Conservation (phyloP, 1,140 invertebrate genomes). For the Callitettix versicolor region DNA sequence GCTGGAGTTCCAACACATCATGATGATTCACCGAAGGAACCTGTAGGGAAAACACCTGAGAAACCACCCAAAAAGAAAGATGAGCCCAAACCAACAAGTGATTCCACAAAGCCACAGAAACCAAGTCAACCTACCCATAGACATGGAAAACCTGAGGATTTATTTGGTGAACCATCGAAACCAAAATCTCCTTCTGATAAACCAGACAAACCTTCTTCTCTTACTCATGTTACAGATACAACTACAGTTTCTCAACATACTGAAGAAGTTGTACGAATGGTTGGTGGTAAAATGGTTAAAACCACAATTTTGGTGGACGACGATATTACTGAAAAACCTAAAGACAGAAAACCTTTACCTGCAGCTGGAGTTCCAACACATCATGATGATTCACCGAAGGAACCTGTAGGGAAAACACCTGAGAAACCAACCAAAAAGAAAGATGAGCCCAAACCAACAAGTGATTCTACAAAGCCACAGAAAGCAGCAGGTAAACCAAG, state of each 20-base stretch:
- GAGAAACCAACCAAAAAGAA: no score
- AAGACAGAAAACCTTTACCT: neutral
- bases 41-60: no score
- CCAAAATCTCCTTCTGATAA: neutral
- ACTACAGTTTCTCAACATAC: neutral
- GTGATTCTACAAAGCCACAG: neutral
- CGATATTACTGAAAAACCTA: no score
- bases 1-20: neutral
- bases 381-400: neutral
- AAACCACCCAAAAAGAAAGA: no score
- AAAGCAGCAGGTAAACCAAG: no score
- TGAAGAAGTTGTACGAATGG: conserved; percentile 16
- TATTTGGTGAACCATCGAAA: neutral
- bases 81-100: neutral
- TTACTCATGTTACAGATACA: neutral
- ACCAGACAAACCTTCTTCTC: no score
- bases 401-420: conserved; percentile 5
- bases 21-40: neutral
- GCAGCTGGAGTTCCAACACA: neutral
- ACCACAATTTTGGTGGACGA: neutral
- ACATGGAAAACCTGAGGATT: neutral
- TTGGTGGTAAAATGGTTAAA: conserved; percentile 15
- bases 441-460: neutral
- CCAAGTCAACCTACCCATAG: conserved; percentile 2
- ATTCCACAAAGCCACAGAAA: neutral